Conservation (phyloP, 2,888 invertebrate genomes). For the Tridacna gigas region DNA sequence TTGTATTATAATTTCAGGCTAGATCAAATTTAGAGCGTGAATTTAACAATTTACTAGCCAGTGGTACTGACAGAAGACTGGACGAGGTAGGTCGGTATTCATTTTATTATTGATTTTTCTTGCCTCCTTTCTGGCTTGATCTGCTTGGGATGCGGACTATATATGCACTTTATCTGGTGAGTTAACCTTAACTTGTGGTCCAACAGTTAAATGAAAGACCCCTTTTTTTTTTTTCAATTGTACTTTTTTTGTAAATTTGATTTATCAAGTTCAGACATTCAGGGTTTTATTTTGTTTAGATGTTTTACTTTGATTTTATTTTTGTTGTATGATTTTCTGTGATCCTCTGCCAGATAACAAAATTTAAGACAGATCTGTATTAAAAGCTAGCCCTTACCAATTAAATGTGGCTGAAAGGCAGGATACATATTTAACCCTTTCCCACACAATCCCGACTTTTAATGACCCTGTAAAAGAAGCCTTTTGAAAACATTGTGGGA, state of each 20-base stretch:
- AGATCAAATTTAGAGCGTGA: slow-evolving; percentile 96
- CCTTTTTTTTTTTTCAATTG: not conserved
- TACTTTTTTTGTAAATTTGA: not conserved
- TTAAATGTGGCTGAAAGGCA: no score
- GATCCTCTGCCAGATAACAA: no score
- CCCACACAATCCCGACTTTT: no score
- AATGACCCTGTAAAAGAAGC: no score
- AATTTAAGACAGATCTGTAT: no score
- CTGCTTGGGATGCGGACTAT: slow-evolving; percentile 61
- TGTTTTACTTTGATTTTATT: not conserved
- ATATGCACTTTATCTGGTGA: slow-evolving; percentile 47
- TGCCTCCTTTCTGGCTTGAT: slow-evolving; percentile 43
- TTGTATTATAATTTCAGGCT: slow-evolving; percentile 88
- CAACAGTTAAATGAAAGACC: slow-evolving; percentile 1
- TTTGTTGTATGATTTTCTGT: not conserved
- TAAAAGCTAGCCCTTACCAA: no score
- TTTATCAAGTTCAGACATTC: not conserved
- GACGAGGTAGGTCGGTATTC: slow-evolving; percentile 83
- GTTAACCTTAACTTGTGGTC: slow-evolving; percentile 38
- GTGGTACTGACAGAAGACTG: slow-evolving; percentile 90
- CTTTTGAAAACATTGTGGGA: no score
- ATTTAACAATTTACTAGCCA: slow-evolving; percentile 92
- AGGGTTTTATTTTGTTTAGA: not conserved
- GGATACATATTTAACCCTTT: no score
- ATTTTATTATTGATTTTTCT: slow-evolving; percentile 62